These are phyloP conservation scores for Hyphantria cunea DNA, from an alignment of 1,140 invertebrate species.

Conservation along the genomic window DNA sequence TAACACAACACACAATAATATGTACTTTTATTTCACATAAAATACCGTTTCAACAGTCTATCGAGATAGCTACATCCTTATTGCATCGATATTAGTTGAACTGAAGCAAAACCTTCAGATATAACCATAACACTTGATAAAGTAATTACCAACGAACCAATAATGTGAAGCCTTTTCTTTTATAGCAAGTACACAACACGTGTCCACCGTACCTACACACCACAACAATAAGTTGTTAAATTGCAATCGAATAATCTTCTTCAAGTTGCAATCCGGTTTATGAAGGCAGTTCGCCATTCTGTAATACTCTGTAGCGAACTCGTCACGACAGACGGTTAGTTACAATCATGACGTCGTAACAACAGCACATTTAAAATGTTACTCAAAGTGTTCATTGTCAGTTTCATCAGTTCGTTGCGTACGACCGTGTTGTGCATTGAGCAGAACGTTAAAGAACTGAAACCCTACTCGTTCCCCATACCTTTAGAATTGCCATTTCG, in stretches of 20 bases:
- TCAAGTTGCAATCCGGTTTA: constrained; percentile 57
- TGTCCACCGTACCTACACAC: background rate
- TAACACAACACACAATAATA: too few species aligned
- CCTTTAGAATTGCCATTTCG: constrained; percentile 66
- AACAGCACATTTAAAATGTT: constrained; percentile 75
- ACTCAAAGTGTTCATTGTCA: constrained; percentile 43
- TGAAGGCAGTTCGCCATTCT: constrained; percentile 54
- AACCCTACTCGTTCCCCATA: constrained; percentile 58
- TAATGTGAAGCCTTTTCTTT: too few species aligned
- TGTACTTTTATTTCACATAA: too few species aligned
- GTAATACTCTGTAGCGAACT: constrained; percentile 48
- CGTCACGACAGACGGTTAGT: constrained; percentile 60
- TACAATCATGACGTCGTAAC: constrained; percentile 59
- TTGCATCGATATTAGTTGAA: too few species aligned
- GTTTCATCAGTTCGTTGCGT: constrained; percentile 32
- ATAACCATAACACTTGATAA: too few species aligned
- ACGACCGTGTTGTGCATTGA: constrained; percentile 37
- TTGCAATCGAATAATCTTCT: constrained; percentile 52
- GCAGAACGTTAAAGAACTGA: constrained; percentile 36
- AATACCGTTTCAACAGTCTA: too few species aligned
- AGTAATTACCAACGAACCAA: too few species aligned
- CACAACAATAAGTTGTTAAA: constrained; percentile 49
- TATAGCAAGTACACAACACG: constrained; percentile 7
- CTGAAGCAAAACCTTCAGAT: too few species aligned
- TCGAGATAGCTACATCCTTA: too few species aligned